Evolutionary conservation across 1,140 invertebrate genomes (phyloP), one percentile per base, ranked within the genome.

Genomic region (Drosophila tropicalis): DNA sequence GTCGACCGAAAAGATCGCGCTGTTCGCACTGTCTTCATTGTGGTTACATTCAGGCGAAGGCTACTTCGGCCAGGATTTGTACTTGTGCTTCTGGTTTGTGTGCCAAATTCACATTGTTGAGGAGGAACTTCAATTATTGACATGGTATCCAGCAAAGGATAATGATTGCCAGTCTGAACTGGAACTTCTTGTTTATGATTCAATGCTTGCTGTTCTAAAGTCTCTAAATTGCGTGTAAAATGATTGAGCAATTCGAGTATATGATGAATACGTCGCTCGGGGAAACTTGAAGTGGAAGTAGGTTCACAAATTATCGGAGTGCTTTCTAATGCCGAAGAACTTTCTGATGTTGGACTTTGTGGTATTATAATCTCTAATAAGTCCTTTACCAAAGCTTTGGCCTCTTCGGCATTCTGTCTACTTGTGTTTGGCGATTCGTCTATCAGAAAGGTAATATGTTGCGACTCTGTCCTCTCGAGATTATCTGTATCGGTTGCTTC

Each of bases 401-500:
- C 40, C 9, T 56, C 73, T 3, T 40, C 41, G 6, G 34, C 7
- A 36, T 12, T 57, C 29, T 69, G 36, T 5, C 22, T 15, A 17
- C 57, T 72, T 1, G 17, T 70, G 39, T 57, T 63, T 19, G 79
- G 44, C 25, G 41, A 2, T 22, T 44, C 56, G 10, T 70, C 55
- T 10, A 60, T 0, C 0, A 67, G 22, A 5, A 73, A 69, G 19
- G 40, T 51, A 1, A 70, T 57, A 19, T 40, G 66, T 13, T 25
- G 70, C 9, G 25, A 3, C 9, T 69, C n/a, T 2, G 29, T 36
- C 2, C 15, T 9, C 9, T 64, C 61, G 61, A 15, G 5, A 32
- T 2, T 47, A 60, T 87, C 84, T 13, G 84, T 89, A 56, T 75
- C 77, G 1, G 84, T 75, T 60, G 76, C 60, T 7, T 55, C 81